phyloP scores from a whole-genome alignment of 2,888 invertebrate species.

The Icerya purchasi region DNA sequence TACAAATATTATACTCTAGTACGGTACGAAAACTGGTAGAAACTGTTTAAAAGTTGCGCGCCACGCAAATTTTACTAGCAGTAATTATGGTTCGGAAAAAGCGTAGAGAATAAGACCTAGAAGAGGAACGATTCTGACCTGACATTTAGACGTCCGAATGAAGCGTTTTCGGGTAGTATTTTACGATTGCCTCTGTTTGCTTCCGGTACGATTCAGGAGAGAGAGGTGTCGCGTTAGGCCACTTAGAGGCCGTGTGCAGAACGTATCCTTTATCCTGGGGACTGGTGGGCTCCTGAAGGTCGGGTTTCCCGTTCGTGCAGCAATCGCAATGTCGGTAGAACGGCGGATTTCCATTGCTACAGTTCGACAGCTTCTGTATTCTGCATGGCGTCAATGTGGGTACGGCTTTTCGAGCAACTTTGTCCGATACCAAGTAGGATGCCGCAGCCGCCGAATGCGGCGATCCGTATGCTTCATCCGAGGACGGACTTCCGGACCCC shows the following conservation, averaged over 20 bases:
- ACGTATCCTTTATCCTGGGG: conserved; percentile 53
- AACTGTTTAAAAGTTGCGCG: too few relatives aligned
- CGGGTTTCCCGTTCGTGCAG: background rate
- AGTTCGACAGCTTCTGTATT: conserved; percentile 5
- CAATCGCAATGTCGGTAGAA: background rate
- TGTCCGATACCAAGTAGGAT: conserved; percentile 15
- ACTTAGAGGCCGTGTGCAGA: conserved; percentile 45
- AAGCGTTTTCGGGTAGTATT: too few relatives aligned
- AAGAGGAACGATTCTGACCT: too few relatives aligned
- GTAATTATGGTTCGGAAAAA: too few relatives aligned
- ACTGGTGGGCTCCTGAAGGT: conserved; percentile 28
- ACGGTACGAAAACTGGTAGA: too few relatives aligned
- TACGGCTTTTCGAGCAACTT: conserved; percentile 10
- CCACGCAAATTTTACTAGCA: too few relatives aligned
- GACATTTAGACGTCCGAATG: too few relatives aligned
- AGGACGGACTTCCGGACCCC: conserved; percentile 6
- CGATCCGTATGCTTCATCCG: conserved; percentile 3
- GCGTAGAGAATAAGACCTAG: too few relatives aligned
- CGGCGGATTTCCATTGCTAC: background rate
- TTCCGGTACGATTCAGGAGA: background rate
- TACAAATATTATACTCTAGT: too few relatives aligned
- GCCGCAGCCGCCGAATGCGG: conserved; percentile 4
- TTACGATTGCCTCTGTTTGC: too few relatives aligned
- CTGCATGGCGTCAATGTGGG: conserved; percentile 10
- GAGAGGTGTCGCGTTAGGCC: conserved; percentile 26